phyloP scores from a whole-genome alignment of 2,113 vertebrate genomes.

The Sinocyclocheilus rhinocerous region DNA sequence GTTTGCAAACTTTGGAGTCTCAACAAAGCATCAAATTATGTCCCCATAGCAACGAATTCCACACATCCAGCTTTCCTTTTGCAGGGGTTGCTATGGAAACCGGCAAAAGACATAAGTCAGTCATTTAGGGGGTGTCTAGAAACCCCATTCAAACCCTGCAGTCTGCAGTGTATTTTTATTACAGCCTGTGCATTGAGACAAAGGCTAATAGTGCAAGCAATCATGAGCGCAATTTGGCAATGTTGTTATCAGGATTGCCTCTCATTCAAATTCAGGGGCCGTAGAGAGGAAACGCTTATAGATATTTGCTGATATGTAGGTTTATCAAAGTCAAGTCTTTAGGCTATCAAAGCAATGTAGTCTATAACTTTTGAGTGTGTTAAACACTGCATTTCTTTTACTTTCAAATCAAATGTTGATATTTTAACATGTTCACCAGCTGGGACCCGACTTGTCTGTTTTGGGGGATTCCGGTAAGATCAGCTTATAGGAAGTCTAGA shows the following conservation, averaged over 20 bases:
- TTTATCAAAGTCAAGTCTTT: not conserved
- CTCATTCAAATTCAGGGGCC: not conserved
- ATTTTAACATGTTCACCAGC: constrained; percentile 2
- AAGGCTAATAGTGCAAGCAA: constrained; percentile 39
- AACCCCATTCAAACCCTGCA: constrained; percentile 46
- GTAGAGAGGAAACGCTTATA: not conserved
- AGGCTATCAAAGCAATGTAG: not conserved
- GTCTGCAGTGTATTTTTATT: constrained; percentile 45
- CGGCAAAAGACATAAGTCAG: constrained; percentile 58
- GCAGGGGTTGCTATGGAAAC: constrained; percentile 81
- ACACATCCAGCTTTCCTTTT: constrained; percentile 70
- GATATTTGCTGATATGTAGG: not conserved
- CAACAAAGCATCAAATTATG: constrained; percentile 72
- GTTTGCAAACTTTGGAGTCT: constrained; percentile 64
- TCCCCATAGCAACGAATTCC: constrained; percentile 83
- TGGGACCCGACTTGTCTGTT: constrained; percentile 43
- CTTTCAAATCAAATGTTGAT: not conserved
- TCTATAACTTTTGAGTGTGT: not conserved
- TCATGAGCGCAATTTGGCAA: not conserved
- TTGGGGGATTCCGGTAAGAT: constrained; percentile 49
- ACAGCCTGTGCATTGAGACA: constrained; percentile 43
- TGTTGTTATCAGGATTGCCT: constrained; percentile 1
- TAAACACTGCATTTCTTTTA: not conserved
- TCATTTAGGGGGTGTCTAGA: constrained; percentile 62
- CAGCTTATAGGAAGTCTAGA: constrained; percentile 64